Percentiles rank a stretch among this genome's conserved stretches.
These are phyloP conservation scores for Drosophila grimshawi DNA, from an alignment of 1,140 invertebrate genomes.

Conservation along the genomic window DNA sequence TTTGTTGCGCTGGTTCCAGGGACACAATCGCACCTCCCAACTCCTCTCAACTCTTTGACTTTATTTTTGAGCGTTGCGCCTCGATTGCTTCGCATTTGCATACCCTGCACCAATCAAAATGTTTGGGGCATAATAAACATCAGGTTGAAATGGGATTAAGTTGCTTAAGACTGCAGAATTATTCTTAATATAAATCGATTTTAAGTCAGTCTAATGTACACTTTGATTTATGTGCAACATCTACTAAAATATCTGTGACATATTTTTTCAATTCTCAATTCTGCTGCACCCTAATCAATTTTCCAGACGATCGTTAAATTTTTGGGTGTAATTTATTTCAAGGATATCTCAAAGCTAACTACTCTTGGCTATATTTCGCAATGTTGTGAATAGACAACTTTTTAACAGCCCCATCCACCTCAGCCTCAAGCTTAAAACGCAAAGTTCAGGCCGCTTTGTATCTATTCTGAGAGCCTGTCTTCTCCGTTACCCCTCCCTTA, in stretches of 20 bases:
- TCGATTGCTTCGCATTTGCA: constrained; percentile 49
- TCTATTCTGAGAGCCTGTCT: constrained; percentile 50
- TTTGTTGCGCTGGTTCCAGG: constrained; percentile 26
- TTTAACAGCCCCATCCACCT: constrained; percentile 9
- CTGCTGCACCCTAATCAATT: no score
- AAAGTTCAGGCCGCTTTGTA: constrained; percentile 45
- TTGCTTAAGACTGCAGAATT: no score
- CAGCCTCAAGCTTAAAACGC: constrained; percentile 43
- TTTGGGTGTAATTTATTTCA: not conserved
- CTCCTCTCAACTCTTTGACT: constrained; percentile 37
- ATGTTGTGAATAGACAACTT: constrained; percentile 35
- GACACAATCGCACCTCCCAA: constrained; percentile 8
- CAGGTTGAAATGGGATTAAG: no score
- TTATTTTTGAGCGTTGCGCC: constrained; percentile 44
- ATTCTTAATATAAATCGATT: no score
- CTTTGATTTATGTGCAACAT: no score
- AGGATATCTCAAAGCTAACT: not conserved
- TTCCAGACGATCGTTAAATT: not conserved
- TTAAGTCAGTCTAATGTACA: no score
- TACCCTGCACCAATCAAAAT: constrained; percentile 13
- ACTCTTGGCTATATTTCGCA: not conserved
- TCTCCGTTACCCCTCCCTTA: constrained; percentile 1
- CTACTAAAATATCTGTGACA: no score
- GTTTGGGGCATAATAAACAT: not conserved
- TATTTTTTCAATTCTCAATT: no score